Conservation (phyloP, 2,888 invertebrate genomes). For the Gymnocheta viridis region DNA sequence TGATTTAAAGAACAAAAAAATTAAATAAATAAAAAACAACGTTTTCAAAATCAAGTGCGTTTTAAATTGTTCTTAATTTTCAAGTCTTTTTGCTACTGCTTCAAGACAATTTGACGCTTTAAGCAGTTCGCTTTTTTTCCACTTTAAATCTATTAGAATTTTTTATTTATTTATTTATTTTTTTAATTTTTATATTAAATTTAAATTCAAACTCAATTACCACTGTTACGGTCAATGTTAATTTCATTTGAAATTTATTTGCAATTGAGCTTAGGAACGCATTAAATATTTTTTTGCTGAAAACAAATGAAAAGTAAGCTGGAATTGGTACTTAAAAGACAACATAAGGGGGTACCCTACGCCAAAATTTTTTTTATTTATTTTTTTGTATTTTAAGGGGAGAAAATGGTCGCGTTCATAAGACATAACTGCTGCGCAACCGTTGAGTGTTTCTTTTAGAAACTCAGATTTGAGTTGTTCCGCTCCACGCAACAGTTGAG, state of each 20-base stretch:
- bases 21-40: not conserved
- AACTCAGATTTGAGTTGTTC: no score
- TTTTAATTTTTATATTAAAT: slow-evolving; percentile 26
- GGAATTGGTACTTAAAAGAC: slow-evolving; percentile 1
- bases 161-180: slow-evolving; percentile 10
- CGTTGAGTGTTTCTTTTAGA: no score
- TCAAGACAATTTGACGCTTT: slow-evolving; percentile 53
- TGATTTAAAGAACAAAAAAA: not conserved
- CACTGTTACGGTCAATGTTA: slow-evolving; percentile 69
- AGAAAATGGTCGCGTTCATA: no score
- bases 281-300: slow-evolving; percentile 14
- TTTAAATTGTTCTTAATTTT: slow-evolving; percentile 46
- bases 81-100: slow-evolving; percentile 29
- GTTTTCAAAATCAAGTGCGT: slow-evolving; percentile 67
- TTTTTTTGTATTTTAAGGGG: no score
- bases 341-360: not conserved
- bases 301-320: slow-evolving; percentile 5
- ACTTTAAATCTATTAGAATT: slow-evolving; percentile 12
- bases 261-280: slow-evolving; percentile 7
- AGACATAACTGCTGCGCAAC: no score
- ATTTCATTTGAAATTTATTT: slow-evolving; percentile 41
- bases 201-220: slow-evolving; percentile 40
- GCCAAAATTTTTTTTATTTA: not conserved
- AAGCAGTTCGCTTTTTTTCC: slow-evolving; percentile 16
- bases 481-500: no score